Evolutionary conservation across 2,888 invertebrate genomes (phyloP).

Genomic region (Petrolisthes manimaculis): DNA sequence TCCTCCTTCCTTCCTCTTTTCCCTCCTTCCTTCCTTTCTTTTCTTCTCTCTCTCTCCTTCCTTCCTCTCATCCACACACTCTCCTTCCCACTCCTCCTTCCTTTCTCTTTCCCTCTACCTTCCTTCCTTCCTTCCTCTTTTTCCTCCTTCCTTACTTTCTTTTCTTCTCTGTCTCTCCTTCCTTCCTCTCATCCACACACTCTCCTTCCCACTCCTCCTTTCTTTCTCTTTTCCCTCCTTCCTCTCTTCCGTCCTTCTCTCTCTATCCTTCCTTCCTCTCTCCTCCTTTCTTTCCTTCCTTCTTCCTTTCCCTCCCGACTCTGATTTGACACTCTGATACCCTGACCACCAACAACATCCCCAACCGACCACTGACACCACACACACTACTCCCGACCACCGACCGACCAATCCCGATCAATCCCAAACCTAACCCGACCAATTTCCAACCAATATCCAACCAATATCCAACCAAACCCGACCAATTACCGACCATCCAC

Average conservation of each 20-base stretch:
- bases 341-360: neutral
- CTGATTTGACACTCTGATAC: neutral
- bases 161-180: neutral
- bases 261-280: neutral
- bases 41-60: neutral
- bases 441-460: too few species aligned
- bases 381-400: too few species aligned
- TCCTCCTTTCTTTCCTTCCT: neutral
- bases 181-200: neutral
- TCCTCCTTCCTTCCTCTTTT: neutral
- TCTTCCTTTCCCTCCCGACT: neutral
- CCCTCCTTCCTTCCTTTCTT: neutral
- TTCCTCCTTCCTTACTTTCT: neutral
- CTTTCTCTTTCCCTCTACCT: neutral
- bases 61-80: neutral
- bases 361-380: neutral
- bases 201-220: neutral
- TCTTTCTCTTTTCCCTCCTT: neutral
- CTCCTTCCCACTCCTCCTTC: neutral
- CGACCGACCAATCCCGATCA: too few species aligned
- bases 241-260: neutral
- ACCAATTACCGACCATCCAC: too few species aligned
- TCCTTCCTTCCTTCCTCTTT: neutral
- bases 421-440: too few species aligned
- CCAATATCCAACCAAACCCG: too few species aligned